Percentiles rank a stretch among this genome's conserved stretches.
phyloP scores from a whole-genome alignment of 2,888 invertebrate genomes.

The Xestia ashworthii region DNA sequence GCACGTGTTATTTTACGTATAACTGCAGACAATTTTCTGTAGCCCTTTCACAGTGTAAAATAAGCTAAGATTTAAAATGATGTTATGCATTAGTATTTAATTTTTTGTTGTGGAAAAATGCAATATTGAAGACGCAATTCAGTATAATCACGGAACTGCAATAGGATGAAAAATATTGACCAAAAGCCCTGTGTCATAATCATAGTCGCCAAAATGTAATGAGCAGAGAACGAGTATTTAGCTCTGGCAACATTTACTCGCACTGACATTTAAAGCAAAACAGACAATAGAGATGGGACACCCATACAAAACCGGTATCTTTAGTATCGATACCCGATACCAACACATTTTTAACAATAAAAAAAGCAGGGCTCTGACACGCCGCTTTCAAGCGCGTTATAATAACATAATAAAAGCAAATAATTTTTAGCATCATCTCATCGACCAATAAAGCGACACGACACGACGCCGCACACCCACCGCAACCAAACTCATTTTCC shows the following conservation, averaged over 20 bases:
- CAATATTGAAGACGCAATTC: background rate
- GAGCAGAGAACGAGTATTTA: background rate
- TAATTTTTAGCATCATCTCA: constrained; percentile 13
- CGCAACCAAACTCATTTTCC: constrained; percentile 60
- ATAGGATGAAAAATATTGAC: background rate
- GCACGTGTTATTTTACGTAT: background rate
- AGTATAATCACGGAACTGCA: background rate
- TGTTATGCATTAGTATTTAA: background rate
- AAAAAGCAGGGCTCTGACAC: constrained; percentile 68
- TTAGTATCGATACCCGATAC: constrained; percentile 32
- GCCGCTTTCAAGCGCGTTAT: constrained; percentile 38
- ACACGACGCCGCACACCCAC: constrained; percentile 64
- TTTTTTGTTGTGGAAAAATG: background rate
- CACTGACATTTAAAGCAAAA: constrained; percentile 46
- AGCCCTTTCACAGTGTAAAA: background rate
- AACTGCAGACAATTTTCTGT: background rate
- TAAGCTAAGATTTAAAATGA: background rate
- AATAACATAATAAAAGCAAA: constrained; percentile 37
- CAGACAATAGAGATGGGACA: constrained; percentile 38
- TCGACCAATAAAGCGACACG: constrained; percentile 47
- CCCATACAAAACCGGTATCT: constrained; percentile 33
- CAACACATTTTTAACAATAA: constrained; percentile 12
- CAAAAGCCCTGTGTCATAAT: background rate
- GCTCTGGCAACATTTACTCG: constrained; percentile 18
- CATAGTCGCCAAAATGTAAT: background rate